Evolutionary conservation across 2,888 invertebrate species (phyloP).

Genomic region (Sphaeridia pumilis): DNA sequence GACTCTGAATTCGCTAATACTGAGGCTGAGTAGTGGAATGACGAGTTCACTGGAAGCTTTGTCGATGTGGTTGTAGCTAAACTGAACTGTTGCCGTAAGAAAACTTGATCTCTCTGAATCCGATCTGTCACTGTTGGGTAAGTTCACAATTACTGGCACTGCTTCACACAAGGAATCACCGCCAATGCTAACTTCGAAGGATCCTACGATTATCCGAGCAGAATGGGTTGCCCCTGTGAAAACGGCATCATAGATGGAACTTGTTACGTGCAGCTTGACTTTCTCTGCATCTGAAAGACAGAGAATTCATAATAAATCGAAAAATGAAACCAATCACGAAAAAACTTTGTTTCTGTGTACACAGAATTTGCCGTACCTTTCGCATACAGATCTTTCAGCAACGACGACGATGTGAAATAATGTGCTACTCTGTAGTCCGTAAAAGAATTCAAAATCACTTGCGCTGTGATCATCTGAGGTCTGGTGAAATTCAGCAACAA

Average conservation of each 20-base stretch:
- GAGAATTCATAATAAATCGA: neutral
- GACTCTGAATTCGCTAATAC: no score
- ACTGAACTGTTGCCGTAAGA: no score
- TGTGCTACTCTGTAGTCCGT: slow-evolving; percentile 18
- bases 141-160: slow-evolving; percentile 14
- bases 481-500: slow-evolving; percentile 16
- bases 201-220: slow-evolving; percentile 3
- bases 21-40: no score
- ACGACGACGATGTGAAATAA: slow-evolving; percentile 18
- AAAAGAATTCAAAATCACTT: slow-evolving; percentile 17
- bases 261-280: slow-evolving; percentile 5
- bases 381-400: slow-evolving; percentile 23
- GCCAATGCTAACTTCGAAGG: no score
- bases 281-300: slow-evolving; percentile 7
- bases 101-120: slow-evolving; percentile 2
- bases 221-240: slow-evolving; percentile 12
- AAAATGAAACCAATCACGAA: no score
- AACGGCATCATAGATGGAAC: slow-evolving; percentile 5
- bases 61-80: slow-evolving; percentile 2
- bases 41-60: neutral
- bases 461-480: slow-evolving; percentile 17
- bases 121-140: slow-evolving; percentile 4
- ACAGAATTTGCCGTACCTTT: no score
- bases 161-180: no score
- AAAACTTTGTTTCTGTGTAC: no score